These are phyloP conservation scores for Eupithecia abbreviata DNA, from an alignment of 2,888 invertebrate species.

Conservation along the genomic window DNA sequence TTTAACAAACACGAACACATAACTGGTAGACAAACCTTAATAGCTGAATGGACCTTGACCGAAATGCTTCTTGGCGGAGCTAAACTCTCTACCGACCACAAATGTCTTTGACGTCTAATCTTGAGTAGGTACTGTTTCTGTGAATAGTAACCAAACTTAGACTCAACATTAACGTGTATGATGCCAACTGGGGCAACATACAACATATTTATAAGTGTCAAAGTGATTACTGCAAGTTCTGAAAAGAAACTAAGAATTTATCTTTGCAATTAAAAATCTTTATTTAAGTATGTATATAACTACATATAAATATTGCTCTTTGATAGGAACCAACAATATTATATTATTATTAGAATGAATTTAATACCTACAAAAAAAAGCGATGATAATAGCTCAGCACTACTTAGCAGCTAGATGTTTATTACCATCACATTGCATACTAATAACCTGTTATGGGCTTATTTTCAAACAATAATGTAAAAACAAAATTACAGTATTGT, in stretches of 20 bases:
- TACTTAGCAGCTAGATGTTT: no score
- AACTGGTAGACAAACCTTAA: no score
- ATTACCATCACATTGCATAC: not conserved
- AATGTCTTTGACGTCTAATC: not conserved
- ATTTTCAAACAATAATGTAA: no score
- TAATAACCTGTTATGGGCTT: not conserved
- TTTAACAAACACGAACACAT: no score
- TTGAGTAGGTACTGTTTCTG: conserved; percentile 5
- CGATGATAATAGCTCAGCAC: no score
- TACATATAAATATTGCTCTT: not conserved
- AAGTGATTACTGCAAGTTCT: not conserved
- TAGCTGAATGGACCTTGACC: no score
- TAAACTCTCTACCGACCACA: conserved; percentile 10
- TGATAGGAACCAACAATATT: not conserved
- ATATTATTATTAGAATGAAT: no score
- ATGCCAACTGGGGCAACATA: no score
- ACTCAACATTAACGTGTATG: not conserved
- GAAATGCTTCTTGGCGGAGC: not conserved
- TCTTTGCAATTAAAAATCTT: not conserved
- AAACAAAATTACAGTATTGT: no score
- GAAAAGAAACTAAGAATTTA: not conserved
- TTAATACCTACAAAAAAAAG: no score
- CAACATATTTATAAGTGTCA: no score
- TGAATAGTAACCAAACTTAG: not conserved
- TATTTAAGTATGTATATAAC: not conserved